Evolutionary conservation across 37 sponge, comb jelly and placozoan genomes (phyloP).

Genomic region (Theonella swinhoei): DNA sequence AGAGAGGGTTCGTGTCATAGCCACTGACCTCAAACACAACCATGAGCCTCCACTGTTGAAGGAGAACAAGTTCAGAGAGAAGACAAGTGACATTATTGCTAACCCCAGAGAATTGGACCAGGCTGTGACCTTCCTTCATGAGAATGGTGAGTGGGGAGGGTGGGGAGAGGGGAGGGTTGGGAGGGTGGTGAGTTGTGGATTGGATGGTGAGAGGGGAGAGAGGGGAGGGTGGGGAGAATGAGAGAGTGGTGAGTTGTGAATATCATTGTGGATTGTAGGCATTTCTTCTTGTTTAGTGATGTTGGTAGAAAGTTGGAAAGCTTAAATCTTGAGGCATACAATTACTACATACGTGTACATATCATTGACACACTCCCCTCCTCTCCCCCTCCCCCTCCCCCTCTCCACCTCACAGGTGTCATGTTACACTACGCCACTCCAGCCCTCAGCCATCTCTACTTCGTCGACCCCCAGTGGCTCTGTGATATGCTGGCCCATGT

Average conservation of each 20-base stretch:
- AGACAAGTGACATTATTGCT: slow-evolving; percentile 62
- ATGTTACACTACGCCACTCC: slow-evolving; percentile 91
- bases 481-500: slow-evolving; percentile 97
- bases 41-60: slow-evolving; percentile 71
- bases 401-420: slow-evolving; percentile 53
- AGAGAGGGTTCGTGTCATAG: slow-evolving; percentile 61
- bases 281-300: too few relatives aligned
- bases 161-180: too few relatives aligned
- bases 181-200: too few relatives aligned
- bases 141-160: slow-evolving; percentile 83
- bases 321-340: too few relatives aligned
- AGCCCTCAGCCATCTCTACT: slow-evolving; percentile 88
- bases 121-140: slow-evolving; percentile 90
- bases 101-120: slow-evolving; percentile 83
- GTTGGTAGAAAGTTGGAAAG: too few relatives aligned
- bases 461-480: slow-evolving; percentile 96
- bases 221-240: too few relatives aligned
- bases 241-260: too few relatives aligned
- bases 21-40: slow-evolving; percentile 8
- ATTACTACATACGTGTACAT: too few relatives aligned
- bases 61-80: slow-evolving; percentile 75
- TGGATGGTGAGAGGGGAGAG: too few relatives aligned
- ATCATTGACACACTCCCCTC: background rate
- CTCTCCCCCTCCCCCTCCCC: slow-evolving; percentile 1
- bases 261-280: too few relatives aligned